A percentile compares a stretch with the other conserved stretches of the same genome.
phyloP scores from a whole-genome alignment of 1,140 invertebrate species.

The Danaus plexippus region DNA sequence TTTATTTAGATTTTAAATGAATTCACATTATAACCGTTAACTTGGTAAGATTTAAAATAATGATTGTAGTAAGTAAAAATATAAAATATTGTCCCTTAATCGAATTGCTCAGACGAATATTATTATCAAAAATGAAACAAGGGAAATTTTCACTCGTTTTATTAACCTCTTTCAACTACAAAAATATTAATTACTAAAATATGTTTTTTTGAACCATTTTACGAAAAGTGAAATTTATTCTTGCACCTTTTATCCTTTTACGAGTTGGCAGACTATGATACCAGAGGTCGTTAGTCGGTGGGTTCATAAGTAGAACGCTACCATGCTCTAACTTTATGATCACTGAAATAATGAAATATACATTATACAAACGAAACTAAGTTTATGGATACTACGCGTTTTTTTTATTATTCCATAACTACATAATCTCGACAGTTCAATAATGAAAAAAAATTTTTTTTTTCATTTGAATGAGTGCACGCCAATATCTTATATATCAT shows the following conservation, averaged over 20 bases:
- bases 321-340: conserved; percentile 77
- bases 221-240: conserved; percentile 82
- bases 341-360: conserved; percentile 58
- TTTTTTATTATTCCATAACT: background rate
- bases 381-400: background rate
- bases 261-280: conserved; percentile 79
- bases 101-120: too few species aligned
- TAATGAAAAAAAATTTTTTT: background rate
- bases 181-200: background rate
- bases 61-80: too few species aligned
- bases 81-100: too few species aligned
- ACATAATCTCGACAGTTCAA: background rate
- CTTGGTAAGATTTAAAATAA: too few species aligned
- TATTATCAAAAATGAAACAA: too few species aligned
- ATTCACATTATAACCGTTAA: too few species aligned
- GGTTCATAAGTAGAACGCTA: conserved; percentile 80
- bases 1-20: too few species aligned
- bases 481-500: too few species aligned
- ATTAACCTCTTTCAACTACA: too few species aligned
- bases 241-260: conserved; percentile 69
- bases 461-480: conserved; percentile 1
- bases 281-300: conserved; percentile 81
- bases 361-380: background rate
- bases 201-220: conserved; percentile 46
- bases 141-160: too few species aligned